phyloP scores from a whole-genome alignment of 1,140 invertebrate genomes.

The Dinothrombium tinctorium region DNA sequence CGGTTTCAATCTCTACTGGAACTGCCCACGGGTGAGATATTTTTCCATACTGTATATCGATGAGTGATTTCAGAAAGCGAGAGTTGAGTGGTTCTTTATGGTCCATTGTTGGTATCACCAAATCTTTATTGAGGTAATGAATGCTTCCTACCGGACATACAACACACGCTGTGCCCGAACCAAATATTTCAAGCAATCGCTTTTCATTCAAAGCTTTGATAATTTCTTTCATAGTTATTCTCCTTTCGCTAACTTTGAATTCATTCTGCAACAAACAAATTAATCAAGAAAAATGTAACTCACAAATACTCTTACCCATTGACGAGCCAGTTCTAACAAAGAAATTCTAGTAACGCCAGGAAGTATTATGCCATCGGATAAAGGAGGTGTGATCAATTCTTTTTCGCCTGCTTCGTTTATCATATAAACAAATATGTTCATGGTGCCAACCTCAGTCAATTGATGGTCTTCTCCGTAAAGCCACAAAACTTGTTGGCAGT shows the following conservation, averaged over 20 bases:
- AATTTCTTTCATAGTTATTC: constrained; percentile 65
- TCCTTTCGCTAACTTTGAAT: constrained; percentile 55
- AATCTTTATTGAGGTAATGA: constrained; percentile 34
- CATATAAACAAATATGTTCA: constrained; percentile 88
- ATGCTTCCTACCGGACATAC: constrained; percentile 69
- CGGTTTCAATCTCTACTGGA: too few species aligned
- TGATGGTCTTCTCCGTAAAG: constrained; percentile 78
- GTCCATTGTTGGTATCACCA: constrained; percentile 11
- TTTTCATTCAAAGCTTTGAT: constrained; percentile 44
- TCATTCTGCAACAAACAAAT: constrained; percentile 29
- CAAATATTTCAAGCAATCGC: constrained; percentile 72
- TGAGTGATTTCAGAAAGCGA: constrained; percentile 9
- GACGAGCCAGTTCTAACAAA: constrained; percentile 23
- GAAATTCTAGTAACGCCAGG: constrained; percentile 28
- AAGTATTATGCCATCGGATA: constrained; percentile 24
- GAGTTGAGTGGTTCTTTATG: constrained; percentile 2
- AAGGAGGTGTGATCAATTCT: constrained; percentile 73
- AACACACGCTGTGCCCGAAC: constrained; percentile 74
- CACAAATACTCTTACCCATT: too few species aligned
- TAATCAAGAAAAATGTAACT: background rate
- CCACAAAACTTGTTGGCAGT: constrained; percentile 91
- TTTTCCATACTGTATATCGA: constrained; percentile 15
- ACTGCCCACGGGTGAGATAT: too few species aligned
- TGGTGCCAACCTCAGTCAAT: constrained; percentile 91
- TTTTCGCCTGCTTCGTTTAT: constrained; percentile 81